Evolutionary conservation across 2,797 vertebrate species (phyloP).

Genomic region (Sebastes kiyomatsui): DNA sequence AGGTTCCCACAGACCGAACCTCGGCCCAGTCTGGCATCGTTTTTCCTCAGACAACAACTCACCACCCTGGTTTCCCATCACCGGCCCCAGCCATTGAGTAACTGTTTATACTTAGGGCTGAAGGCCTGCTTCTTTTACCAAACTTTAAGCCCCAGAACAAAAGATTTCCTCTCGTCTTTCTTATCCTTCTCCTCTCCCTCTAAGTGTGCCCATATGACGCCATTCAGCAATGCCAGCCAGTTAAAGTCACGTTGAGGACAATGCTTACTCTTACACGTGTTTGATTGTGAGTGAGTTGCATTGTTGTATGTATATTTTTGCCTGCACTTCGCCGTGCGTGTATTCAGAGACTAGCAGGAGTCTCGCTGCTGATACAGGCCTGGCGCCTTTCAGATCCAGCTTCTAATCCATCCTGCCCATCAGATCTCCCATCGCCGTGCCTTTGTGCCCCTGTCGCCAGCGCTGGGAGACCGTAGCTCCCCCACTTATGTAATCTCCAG

Average conservation of each 20-base stretch:
- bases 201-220: conserved; percentile 63
- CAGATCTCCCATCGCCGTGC: conserved; percentile 80
- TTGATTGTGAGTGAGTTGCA: conserved; percentile 32
- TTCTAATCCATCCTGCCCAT: conserved; percentile 84
- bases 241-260: conserved; percentile 46
- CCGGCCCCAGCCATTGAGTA: conserved; percentile 64
- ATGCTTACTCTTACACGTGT: conserved; percentile 35
- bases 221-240: conserved; percentile 43
- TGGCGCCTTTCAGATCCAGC: conserved; percentile 87
- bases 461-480: conserved; percentile 54
- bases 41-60: conserved; percentile 55
- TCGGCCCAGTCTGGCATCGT: conserved; percentile 61
- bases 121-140: conserved; percentile 56
- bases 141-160: conserved; percentile 63
- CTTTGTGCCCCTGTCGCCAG: conserved; percentile 76
- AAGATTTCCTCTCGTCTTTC: conserved; percentile 67
- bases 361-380: conserved; percentile 79
- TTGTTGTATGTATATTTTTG: conserved; percentile 42
- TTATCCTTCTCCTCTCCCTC: conserved; percentile 28
- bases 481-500: conserved; percentile 80
- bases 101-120: conserved; percentile 64
- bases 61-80: conserved; percentile 62
- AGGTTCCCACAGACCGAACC: conserved; percentile 64
- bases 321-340: conserved; percentile 35
- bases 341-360: conserved; percentile 75